These are phyloP conservation scores for Drosophila tanythrix DNA, from an alignment of 2,888 invertebrate species.

Conservation along the genomic window DNA sequence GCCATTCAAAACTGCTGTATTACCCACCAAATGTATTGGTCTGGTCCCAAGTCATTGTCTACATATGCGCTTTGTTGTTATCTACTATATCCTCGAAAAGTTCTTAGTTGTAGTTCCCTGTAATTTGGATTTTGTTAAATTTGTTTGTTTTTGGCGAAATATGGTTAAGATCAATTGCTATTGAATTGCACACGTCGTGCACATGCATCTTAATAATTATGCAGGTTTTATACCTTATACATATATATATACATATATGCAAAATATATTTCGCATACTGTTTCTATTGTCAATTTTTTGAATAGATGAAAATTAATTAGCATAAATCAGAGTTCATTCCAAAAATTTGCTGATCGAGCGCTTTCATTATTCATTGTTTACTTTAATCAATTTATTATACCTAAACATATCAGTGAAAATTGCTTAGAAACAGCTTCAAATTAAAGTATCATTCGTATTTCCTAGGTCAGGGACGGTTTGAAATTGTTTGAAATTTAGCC, in stretches of 20 bases:
- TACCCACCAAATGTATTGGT: slow-evolving; percentile 43
- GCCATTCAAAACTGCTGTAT: slow-evolving; percentile 8
- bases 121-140: slow-evolving; percentile 53
- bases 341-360: slow-evolving; percentile 20
- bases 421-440: slow-evolving; percentile 37
- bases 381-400: slow-evolving; percentile 37
- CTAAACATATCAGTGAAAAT: slow-evolving; percentile 64
- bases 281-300: slow-evolving; percentile 41
- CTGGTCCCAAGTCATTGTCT: slow-evolving; percentile 43
- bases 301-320: slow-evolving; percentile 22
- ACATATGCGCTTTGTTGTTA: slow-evolving; percentile 59
- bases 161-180: slow-evolving; percentile 27
- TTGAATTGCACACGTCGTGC: slow-evolving; percentile 6
- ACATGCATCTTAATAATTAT: slow-evolving; percentile 22
- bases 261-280: slow-evolving; percentile 11
- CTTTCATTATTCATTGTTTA: slow-evolving; percentile 19
- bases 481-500: slow-evolving; percentile 11
- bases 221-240: slow-evolving; percentile 10
- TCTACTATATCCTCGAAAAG: slow-evolving; percentile 43
- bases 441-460: slow-evolving; percentile 47
- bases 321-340: slow-evolving; percentile 43
- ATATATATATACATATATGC: slow-evolving; percentile 6
- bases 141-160: slow-evolving; percentile 45
- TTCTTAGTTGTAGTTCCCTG: slow-evolving; percentile 46
- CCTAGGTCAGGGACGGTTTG: slow-evolving; percentile 20